Conservation (phyloP, 2,797 vertebrate genomes). For the Alauda arvensis region DNA sequence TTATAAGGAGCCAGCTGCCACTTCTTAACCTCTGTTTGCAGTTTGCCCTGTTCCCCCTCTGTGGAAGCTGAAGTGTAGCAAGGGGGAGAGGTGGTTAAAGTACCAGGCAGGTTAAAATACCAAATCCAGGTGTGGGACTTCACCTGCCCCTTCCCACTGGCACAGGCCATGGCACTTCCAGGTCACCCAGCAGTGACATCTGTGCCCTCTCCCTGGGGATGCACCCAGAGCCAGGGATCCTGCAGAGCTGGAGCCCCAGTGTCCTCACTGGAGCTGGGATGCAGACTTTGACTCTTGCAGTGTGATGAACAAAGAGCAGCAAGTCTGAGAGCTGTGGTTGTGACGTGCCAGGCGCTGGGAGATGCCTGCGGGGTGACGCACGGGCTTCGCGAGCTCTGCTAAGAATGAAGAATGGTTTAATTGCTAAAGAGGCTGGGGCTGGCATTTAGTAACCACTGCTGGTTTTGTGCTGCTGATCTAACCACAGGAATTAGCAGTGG, state of each 20-base stretch:
- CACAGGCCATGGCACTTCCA: neutral
- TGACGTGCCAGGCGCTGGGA: neutral
- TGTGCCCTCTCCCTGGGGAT: neutral
- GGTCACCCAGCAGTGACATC: neutral
- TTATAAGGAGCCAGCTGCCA: neutral
- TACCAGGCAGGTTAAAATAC: neutral
- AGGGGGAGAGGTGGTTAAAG: neutral
- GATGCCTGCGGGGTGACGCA: conserved; percentile 13
- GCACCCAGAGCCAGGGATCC: neutral
- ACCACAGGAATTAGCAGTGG: conserved; percentile 55
- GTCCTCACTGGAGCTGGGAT: neutral
- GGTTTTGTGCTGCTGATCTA: conserved; percentile 51
- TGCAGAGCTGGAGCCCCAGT: neutral
- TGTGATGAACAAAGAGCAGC: neutral
- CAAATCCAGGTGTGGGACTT: fast-evolving
- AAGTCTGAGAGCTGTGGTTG: neutral
- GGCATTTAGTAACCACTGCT: conserved; percentile 42
- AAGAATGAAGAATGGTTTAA: conserved; percentile 20
- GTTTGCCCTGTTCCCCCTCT: neutral
- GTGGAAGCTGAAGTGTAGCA: neutral
- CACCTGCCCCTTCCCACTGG: neutral
- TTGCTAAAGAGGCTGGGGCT: conserved; percentile 33
- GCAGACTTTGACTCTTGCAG: neutral
- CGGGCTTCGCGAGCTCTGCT: neutral
- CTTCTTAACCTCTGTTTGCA: neutral